Percentiles rank a stretch among this genome's conserved stretches.
phyloP scores from a whole-genome alignment of 1,140 invertebrate genomes.

The Drosophila seguyi region DNA sequence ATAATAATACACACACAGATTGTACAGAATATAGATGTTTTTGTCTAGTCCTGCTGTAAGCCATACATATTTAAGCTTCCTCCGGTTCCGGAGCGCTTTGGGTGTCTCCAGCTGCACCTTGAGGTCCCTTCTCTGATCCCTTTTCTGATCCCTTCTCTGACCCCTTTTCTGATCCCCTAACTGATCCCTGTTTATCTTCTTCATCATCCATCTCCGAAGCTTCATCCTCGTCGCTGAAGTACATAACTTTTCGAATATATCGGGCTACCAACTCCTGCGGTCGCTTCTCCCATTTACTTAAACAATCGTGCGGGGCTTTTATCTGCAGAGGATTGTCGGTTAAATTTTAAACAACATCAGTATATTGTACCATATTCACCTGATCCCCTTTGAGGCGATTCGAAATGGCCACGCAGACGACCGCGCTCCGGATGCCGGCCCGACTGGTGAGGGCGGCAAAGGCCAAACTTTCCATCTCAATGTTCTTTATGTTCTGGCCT shows the following conservation, averaged over 20 bases:
- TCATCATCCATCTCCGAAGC: not conserved
- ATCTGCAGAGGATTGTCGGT: conserved; percentile 21
- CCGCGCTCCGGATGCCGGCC: conserved; percentile 93
- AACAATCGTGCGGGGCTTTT: not conserved
- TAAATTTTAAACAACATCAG: not conserved
- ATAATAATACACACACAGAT: not conserved
- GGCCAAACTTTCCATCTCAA: conserved; percentile 96
- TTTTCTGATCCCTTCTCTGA: not conserved
- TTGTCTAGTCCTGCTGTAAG: not conserved
- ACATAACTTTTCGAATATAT: conserved; percentile 52
- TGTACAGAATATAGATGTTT: not conserved
- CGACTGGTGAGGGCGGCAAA: conserved; percentile 96
- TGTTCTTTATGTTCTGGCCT: conserved; percentile 94
- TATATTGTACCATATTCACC: conserved; percentile 19
- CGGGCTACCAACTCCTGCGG: conserved; percentile 38
- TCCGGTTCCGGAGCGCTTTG: not conserved
- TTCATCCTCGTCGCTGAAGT: conserved; percentile 5
- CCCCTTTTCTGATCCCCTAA: not conserved
- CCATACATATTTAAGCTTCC: not conserved
- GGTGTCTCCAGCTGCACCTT: conserved; percentile 19
- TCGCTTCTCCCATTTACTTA: conserved; percentile 39
- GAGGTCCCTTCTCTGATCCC: not conserved
- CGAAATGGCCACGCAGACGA: conserved; percentile 95
- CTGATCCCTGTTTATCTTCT: not conserved
- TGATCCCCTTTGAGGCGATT: conserved; percentile 97